Evolutionary conservation across 2,888 invertebrate species (phyloP).

Genomic region (Coleophora flavipennella): DNA sequence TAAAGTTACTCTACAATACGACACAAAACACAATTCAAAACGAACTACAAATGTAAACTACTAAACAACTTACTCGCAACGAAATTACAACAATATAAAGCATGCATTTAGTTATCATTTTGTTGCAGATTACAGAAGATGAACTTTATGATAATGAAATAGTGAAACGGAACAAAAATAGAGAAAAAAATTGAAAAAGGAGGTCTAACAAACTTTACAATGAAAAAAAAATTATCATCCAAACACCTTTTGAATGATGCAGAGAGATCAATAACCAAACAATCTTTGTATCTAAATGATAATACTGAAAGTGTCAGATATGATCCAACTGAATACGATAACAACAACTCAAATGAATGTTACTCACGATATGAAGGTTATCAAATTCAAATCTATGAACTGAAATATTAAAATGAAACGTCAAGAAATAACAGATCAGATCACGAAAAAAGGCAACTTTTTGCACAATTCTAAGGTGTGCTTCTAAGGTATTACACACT

Average conservation of each 20-base stretch:
- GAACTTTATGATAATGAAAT: not conserved
- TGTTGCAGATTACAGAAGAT: not conserved
- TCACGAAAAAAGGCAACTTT: constrained; percentile 9
- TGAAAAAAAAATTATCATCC: not conserved
- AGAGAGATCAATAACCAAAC: not conserved
- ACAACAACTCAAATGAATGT: constrained; percentile 2
- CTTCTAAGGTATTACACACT: too few relatives aligned
- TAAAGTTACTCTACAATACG: too few relatives aligned
- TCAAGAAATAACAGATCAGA: constrained; percentile 6
- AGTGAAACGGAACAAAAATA: not conserved
- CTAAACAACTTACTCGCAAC: too few relatives aligned
- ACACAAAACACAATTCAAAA: too few relatives aligned
- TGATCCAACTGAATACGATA: not conserved
- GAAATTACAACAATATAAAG: too few relatives aligned
- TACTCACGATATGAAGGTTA: constrained; percentile 1
- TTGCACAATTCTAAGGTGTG: constrained; percentile 9
- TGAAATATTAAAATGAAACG: constrained; percentile 5
- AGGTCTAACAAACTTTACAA: not conserved
- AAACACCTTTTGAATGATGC: not conserved
- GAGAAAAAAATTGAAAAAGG: not conserved
- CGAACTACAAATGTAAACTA: too few relatives aligned
- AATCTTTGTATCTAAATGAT: not conserved
- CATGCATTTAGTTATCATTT: too few relatives aligned
- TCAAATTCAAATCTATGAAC: constrained; percentile 5
- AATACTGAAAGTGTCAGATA: too few relatives aligned